Conservation (phyloP, 2,888 invertebrate species). For the Abrostola triplasia region DNA sequence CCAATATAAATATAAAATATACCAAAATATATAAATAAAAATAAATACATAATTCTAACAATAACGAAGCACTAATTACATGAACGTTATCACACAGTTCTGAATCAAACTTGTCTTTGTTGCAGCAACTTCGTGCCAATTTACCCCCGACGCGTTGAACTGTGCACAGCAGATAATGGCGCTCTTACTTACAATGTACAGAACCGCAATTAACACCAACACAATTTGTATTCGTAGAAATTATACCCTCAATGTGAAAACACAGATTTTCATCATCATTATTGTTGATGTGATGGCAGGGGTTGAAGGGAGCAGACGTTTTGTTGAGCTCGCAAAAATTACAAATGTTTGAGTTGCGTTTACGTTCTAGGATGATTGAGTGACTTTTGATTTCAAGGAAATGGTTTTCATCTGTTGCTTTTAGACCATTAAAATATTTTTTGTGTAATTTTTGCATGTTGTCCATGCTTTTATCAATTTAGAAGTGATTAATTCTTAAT, state of each 20-base stretch:
- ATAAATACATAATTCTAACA: not conserved
- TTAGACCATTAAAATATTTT: no score
- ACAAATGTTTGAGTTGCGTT: no score
- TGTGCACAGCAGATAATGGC: slow-evolving; percentile 52
- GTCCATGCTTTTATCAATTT: no score
- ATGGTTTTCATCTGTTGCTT: no score
- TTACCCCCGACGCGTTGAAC: slow-evolving; percentile 50
- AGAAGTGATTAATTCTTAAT: no score
- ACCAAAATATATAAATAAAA: no score
- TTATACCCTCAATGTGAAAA: slow-evolving; percentile 37
- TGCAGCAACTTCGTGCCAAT: slow-evolving; percentile 47
- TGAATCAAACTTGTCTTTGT: slow-evolving; percentile 38
- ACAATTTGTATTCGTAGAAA: slow-evolving; percentile 47
- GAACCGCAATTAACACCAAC: slow-evolving; percentile 48
- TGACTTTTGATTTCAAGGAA: no score
- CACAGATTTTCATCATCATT: slow-evolving; percentile 54
- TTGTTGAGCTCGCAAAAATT: slow-evolving; percentile 4
- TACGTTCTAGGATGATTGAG: no score
- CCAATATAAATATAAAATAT: no score
- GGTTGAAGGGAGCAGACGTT: not conserved
- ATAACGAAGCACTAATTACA: slow-evolving; percentile 32
- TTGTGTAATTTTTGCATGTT: no score
- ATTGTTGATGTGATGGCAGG: slow-evolving; percentile 33
- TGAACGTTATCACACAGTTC: slow-evolving; percentile 33
- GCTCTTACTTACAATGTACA: slow-evolving; percentile 39